phyloP scores from a whole-genome alignment of 2,888 invertebrate species.

The Drosophila rellima region DNA sequence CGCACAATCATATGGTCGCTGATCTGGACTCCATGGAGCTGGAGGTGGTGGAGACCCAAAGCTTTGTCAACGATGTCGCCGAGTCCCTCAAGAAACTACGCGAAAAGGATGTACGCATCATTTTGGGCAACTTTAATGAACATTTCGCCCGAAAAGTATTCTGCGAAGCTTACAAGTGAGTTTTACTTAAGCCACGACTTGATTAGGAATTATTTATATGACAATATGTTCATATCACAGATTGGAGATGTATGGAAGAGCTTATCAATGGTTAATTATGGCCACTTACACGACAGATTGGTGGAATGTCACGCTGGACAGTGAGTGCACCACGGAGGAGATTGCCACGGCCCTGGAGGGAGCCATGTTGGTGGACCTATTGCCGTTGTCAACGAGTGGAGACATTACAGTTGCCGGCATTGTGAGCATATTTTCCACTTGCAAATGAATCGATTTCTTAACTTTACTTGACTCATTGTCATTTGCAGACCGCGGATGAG shows the following conservation, averaged over 20 bases:
- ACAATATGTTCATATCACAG: slow-evolving; percentile 83
- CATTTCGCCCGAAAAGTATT: slow-evolving; percentile 96
- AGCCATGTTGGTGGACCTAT: slow-evolving; percentile 94
- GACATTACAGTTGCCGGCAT: slow-evolving; percentile 95
- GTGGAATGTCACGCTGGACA: slow-evolving; percentile 89
- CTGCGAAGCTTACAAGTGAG: slow-evolving; percentile 93
- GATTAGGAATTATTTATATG: neutral
- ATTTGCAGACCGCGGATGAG: slow-evolving; percentile 93
- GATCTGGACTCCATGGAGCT: slow-evolving; percentile 93
- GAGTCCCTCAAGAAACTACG: slow-evolving; percentile 92
- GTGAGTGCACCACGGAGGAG: slow-evolving; percentile 90
- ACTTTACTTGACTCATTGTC: neutral
- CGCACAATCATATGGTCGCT: slow-evolving; percentile 94
- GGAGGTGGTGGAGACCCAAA: slow-evolving; percentile 94
- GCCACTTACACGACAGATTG: slow-evolving; percentile 93
- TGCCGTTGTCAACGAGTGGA: slow-evolving; percentile 94
- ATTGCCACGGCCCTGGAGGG: slow-evolving; percentile 93
- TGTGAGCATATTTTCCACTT: slow-evolving; percentile 87
- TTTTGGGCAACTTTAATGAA: slow-evolving; percentile 98
- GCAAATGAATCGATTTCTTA: neutral
- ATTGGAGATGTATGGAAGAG: slow-evolving; percentile 94
- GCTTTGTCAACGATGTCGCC: slow-evolving; percentile 95
- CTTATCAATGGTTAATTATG: slow-evolving; percentile 98
- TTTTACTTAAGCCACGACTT: neutral
- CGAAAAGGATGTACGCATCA: slow-evolving; percentile 97